phyloP scores from a whole-genome alignment of 2,797 vertebrate genomes.

The Pelochelys cantorii region DNA sequence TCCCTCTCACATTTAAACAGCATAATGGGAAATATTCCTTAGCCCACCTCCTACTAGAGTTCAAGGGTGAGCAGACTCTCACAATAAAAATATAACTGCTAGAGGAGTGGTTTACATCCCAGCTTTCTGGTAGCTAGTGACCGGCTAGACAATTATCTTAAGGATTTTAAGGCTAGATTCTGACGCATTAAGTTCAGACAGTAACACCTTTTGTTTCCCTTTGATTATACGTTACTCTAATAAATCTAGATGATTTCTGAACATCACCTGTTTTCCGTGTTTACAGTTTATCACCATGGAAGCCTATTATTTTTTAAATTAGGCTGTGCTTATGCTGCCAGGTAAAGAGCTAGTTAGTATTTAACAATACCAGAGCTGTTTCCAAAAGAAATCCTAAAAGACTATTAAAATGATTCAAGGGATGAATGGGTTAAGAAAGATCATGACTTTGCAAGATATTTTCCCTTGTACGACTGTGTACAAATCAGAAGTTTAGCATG shows the following conservation, averaged over 20 bases:
- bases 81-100: accelerated
- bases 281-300: neutral
- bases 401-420: neutral
- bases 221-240: neutral
- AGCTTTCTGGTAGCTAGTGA: neutral
- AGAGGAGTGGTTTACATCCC: neutral
- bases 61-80: neutral
- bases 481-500: neutral
- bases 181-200: neutral
- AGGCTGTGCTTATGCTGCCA: neutral
- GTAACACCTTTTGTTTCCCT: neutral
- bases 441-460: neutral
- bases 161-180: constrained; percentile 5
- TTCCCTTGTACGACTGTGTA: neutral
- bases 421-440: neutral
- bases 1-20: neutral
- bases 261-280: neutral
- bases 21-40: neutral
- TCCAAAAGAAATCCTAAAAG: neutral
- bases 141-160: neutral
- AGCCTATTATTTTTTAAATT: neutral
- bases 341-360: neutral
- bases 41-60: neutral
- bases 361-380: neutral
- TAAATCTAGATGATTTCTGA: neutral